Conservation (phyloP, 1,140 invertebrate genomes). For the Aphidius ervi region DNA sequence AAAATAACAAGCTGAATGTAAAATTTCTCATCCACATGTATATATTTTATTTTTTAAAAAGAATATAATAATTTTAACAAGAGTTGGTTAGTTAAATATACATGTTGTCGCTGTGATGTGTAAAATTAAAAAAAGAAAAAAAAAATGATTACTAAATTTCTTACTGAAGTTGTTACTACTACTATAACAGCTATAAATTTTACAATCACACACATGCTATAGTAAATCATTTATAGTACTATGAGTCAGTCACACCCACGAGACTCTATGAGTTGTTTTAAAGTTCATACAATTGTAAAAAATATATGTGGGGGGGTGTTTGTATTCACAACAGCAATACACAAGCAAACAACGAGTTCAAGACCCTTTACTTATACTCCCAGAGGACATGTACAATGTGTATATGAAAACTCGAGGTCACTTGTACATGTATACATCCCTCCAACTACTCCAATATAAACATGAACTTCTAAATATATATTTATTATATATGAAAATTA, state of each 20-base stretch:
- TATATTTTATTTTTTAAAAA: too few relatives aligned
- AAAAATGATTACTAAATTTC: constrained; percentile 1
- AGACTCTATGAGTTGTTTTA: constrained; percentile 13
- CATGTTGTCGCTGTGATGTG: too few relatives aligned
- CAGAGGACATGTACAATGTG: constrained; percentile 16
- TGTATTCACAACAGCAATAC: not conserved
- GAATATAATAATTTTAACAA: too few relatives aligned
- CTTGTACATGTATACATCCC: constrained; percentile 24
- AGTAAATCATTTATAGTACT: constrained; percentile 52
- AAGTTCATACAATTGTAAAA: too few relatives aligned
- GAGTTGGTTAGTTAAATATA: too few relatives aligned
- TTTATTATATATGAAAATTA: too few relatives aligned
- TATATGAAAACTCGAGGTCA: constrained; percentile 32
- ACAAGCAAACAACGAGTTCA: constrained; percentile 36
- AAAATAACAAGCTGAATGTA: not conserved
- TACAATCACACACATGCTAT: constrained; percentile 40
- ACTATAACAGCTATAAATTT: constrained; percentile 27
- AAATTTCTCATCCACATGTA: too few relatives aligned
- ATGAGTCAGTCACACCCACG: constrained; percentile 53
- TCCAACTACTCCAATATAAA: not conserved
- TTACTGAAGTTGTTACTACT: constrained; percentile 19
- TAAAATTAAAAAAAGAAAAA: too few relatives aligned
- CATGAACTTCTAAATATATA: too few relatives aligned
- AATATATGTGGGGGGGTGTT: too few relatives aligned
- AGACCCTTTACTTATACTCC: constrained; percentile 41